Evolutionary conservation across 35 echinoderm and acorn worm genomes (phyloP), one percentile per base, ranked within the genome.

Genomic region (Ophiothrix spiculata): DNA sequence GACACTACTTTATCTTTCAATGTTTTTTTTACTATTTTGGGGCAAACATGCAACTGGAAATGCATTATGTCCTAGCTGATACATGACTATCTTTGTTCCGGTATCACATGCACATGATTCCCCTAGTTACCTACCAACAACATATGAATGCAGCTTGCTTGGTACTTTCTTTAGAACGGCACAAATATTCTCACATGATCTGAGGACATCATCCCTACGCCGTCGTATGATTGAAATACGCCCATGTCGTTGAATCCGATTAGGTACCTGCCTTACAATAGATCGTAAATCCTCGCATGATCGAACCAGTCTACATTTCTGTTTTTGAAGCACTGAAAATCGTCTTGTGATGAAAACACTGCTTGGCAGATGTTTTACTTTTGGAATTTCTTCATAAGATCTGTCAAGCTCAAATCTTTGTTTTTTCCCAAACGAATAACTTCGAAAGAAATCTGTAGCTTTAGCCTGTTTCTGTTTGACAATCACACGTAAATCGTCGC

Each of bases 211-310:
- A 25, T 69, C 60, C 60, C 29, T 69, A 28, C 60, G 60, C 17
- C 42, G 60, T 69, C 29, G 60, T n/a, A 69, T 4, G 6, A 69
- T n/a, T 25, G 60, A 69, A 69, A 2, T 15, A 6, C 60, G 60
- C 29, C 10, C 23, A 4, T 69, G 60, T n/a, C 23, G 8, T 28
- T 69, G 60, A 69, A 69, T 69, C 29, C 29, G 60, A 25, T n/a
- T 2, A 15, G 60, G 60, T 15, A n/a, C 60, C 23, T 69, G 4
- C 60, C 60, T 69, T 15, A 69, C 23, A 69, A 69, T 28, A 69
- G 60, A 69, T 10, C 60, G 60, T 69, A 69, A 69, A 69, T 69
- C 60, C 60, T 69, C 60, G 60, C 60, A 69, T 69, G 60, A 69
- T n/a, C 60, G 60, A 69, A n/a, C 60, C 29, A 69, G 23, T 69